phyloP scores from a whole-genome alignment of 1,140 invertebrate genomes.

The Sipha flava region DNA sequence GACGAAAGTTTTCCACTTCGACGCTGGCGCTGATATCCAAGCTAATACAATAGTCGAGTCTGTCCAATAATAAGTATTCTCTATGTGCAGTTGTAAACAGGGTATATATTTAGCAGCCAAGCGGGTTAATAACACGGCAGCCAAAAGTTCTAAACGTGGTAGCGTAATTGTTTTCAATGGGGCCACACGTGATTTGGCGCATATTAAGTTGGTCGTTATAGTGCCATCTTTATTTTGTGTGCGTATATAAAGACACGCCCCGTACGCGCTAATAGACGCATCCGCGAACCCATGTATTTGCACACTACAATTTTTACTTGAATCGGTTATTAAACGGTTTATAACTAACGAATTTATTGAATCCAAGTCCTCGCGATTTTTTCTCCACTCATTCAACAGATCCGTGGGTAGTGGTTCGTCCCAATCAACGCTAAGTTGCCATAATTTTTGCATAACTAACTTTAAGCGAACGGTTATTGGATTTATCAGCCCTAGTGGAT shows the following conservation, averaged over 20 bases:
- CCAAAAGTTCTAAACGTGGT: slow-evolving; percentile 43
- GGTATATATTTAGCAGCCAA: slow-evolving; percentile 33
- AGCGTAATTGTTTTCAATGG: slow-evolving; percentile 42
- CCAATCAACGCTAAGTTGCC: not conserved
- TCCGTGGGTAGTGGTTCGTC: not conserved
- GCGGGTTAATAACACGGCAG: slow-evolving; percentile 39
- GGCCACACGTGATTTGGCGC: slow-evolving; percentile 41
- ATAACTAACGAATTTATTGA: not conserved
- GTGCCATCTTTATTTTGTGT: not conserved
- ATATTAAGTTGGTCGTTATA: slow-evolving; percentile 36
- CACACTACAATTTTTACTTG: too few relatives aligned
- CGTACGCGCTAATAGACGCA: slow-evolving; percentile 14
- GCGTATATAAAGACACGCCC: slow-evolving; percentile 21
- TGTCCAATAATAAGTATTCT: slow-evolving; percentile 15
- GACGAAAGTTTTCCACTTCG: slow-evolving; percentile 38
- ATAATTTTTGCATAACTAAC: not conserved
- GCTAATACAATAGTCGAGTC: slow-evolving; percentile 35
- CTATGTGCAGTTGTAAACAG: not conserved
- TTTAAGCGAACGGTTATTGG: not conserved
- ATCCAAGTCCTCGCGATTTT: not conserved
- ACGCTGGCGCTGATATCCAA: slow-evolving; percentile 35
- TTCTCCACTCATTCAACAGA: not conserved
- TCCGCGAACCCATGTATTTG: slow-evolving; percentile 30
- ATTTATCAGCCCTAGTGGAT: not conserved
- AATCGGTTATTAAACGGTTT: not conserved